phyloP scores from a whole-genome alignment of 2,113 vertebrate genomes.

The Oostethus manadensis region DNA sequence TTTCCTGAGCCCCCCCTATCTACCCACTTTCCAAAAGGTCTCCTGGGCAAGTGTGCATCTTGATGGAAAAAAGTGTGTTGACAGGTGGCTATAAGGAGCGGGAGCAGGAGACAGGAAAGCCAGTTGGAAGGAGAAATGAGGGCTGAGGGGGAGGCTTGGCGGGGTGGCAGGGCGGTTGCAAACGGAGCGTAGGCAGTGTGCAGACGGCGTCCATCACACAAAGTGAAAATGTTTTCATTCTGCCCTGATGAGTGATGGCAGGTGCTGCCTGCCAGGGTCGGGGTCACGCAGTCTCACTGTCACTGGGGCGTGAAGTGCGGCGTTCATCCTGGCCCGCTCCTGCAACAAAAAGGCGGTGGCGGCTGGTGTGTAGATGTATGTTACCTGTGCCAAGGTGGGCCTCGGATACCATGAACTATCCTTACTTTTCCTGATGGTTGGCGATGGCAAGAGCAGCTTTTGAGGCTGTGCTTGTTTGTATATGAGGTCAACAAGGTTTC shows the following conservation, averaged over 20 bases:
- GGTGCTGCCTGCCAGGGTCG: constrained; percentile 61
- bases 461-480: constrained; percentile 45
- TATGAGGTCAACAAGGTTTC: constrained; percentile 52
- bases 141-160: constrained; percentile 41
- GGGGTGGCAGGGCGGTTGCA: background rate
- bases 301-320: constrained; percentile 47
- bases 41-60: constrained; percentile 28
- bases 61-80: constrained; percentile 56
- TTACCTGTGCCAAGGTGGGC: constrained; percentile 8
- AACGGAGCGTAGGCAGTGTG: constrained; percentile 20
- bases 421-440: constrained; percentile 21
- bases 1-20: constrained; percentile 43
- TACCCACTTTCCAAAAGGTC: constrained; percentile 39
- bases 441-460: constrained; percentile 26
- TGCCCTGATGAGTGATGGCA: constrained; percentile 65
- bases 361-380: background rate
- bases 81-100: constrained; percentile 65
- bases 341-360: background rate
- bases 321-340: constrained; percentile 2
- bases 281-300: constrained; percentile 57
- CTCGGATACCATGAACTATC: constrained; percentile 6
- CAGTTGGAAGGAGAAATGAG: background rate
- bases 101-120: constrained; percentile 60
- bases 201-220: constrained; percentile 40
- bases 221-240: constrained; percentile 71